These are phyloP conservation scores for Mesorhabditis spiculigera DNA, from an alignment of 2,888 invertebrate genomes.

Conservation along the genomic window DNA sequence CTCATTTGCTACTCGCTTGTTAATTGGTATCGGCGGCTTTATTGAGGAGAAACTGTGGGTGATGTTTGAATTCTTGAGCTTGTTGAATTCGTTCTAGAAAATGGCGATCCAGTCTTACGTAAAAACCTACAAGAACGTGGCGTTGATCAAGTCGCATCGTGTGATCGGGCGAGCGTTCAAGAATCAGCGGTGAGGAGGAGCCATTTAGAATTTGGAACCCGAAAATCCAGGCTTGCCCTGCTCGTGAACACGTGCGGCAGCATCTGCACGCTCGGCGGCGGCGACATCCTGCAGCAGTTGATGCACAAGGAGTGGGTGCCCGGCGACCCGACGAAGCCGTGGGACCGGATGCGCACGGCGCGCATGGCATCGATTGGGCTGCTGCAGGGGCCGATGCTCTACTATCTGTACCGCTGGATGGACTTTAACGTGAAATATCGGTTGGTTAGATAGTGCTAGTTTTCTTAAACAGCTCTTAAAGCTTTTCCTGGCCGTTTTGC, in stretches of 20 bases:
- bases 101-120: background rate
- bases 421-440: constrained; percentile 1
- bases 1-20: no score
- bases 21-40: no score
- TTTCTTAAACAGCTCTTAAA: background rate
- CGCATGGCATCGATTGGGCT: background rate
- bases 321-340: constrained; percentile 5
- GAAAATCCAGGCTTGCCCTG: background rate
- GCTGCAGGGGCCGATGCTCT: background rate
- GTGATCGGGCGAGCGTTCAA: constrained; percentile 2
- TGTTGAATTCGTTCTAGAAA: background rate
- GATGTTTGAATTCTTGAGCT: no score
- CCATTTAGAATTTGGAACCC: no score
- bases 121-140: constrained; percentile 1
- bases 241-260: background rate
- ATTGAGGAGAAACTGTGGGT: no score
- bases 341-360: background rate
- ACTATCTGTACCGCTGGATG: constrained; percentile 1
- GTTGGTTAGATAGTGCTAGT: background rate
- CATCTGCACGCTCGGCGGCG: constrained; percentile 3
- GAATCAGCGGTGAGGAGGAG: background rate
- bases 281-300: constrained; percentile 4
- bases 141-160: background rate
- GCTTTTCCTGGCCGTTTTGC: no score
- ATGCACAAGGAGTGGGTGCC: constrained; percentile 4